Conservation (phyloP, 2,888 invertebrate genomes). For the Eulithis prunata region DNA sequence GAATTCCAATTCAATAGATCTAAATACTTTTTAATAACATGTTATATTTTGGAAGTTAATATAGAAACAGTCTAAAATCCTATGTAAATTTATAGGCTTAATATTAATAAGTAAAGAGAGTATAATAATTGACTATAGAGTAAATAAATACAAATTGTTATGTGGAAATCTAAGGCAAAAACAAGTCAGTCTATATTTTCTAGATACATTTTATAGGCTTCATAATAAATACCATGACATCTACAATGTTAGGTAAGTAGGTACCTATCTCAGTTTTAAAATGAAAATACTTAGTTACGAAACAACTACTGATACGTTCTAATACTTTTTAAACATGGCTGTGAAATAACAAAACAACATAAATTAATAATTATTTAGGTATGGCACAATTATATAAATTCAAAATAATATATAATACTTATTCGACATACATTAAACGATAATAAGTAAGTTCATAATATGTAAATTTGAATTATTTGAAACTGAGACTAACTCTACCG, state of each 20-base stretch:
- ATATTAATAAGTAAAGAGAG: slow-evolving; percentile 11
- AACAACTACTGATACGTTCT: neutral
- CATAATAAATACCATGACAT: neutral
- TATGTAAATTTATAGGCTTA: slow-evolving; percentile 22
- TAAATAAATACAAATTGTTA: slow-evolving; percentile 34
- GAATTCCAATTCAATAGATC: neutral
- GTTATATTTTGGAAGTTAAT: slow-evolving; percentile 33
- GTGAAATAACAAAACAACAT: slow-evolving; percentile 1
- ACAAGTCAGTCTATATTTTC: slow-evolving; percentile 59
- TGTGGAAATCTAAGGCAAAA: slow-evolving; percentile 51
- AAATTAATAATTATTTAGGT: slow-evolving; percentile 8
- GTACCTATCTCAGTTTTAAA: neutral
- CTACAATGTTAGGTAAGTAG: neutral
- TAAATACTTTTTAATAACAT: slow-evolving; percentile 18
- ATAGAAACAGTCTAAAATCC: slow-evolving; percentile 35
- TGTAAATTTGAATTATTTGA: neutral
- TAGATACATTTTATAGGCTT: slow-evolving; percentile 27
- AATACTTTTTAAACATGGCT: slow-evolving; percentile 22
- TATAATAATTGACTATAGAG: slow-evolving; percentile 45
- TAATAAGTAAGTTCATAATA: neutral
- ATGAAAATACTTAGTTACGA: neutral
- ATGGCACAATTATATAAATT: slow-evolving; percentile 27
- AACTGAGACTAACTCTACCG: neutral
- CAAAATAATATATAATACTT: neutral
- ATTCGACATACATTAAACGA: neutral